These are phyloP conservation scores for Psylliodes chrysocephalus DNA, from an alignment of 2,888 invertebrate genomes.

Conservation along the genomic window DNA sequence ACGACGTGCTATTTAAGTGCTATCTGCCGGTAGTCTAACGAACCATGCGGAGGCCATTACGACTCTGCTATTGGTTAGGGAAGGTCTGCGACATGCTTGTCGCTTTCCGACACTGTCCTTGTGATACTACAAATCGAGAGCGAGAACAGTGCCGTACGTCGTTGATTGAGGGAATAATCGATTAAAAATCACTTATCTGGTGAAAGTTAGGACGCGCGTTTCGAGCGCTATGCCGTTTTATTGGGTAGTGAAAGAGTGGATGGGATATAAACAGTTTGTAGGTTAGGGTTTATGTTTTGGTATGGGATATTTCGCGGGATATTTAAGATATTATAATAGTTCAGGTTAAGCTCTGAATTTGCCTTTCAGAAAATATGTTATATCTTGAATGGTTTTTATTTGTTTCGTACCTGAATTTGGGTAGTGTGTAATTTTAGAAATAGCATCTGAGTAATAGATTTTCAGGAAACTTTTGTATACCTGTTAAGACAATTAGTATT, in stretches of 20 bases:
- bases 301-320: conserved; percentile 60
- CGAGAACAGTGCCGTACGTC: conserved; percentile 62
- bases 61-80: conserved; percentile 68
- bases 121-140: conserved; percentile 38
- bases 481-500: no score
- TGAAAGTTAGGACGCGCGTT: conserved; percentile 58
- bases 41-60: conserved; percentile 71
- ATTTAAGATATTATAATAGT: conserved; percentile 61
- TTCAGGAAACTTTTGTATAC: no score
- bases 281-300: conserved; percentile 44
- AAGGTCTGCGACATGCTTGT: conserved; percentile 47
- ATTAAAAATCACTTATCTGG: conserved; percentile 53
- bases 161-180: conserved; percentile 66
- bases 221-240: conserved; percentile 47
- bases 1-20: conserved; percentile 67
- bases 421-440: no score
- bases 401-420: conserved; percentile 14
- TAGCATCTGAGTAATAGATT: no score
- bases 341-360: conserved; percentile 54
- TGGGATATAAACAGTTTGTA: conserved; percentile 45
- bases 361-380: conserved; percentile 54
- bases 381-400: conserved; percentile 45
- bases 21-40: conserved; percentile 68
- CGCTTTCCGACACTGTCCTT: neutral
- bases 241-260: conserved; percentile 44